Base-by-base conservation (phyloP, 1,140 invertebrate species). In the Rhagoletis pomonella region DNA sequence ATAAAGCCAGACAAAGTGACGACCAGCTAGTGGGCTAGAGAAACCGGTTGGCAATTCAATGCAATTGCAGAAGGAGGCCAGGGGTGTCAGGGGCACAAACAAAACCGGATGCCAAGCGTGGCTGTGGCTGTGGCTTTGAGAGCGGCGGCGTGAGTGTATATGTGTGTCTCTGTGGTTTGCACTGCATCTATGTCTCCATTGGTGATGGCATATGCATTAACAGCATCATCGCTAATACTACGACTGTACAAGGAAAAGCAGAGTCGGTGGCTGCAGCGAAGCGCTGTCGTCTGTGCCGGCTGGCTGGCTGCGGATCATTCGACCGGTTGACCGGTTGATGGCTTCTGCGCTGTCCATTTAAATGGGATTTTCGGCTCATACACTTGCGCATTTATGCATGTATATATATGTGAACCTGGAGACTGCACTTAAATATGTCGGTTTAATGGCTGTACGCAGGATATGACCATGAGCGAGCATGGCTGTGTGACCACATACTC, bases 281-380 rank as follows among this genome's bases (percentile, higher is more conserved):
- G 12, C 39, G 44, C 19, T 55, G 19, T 17, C 19, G n/a, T 42
- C 6, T 0, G 3, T 55, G 73, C 7, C 73, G 55, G 42, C 73
- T 29, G 47, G 14, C 42, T 73, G 69, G 47, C 44, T 29, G 29
- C 29, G 0, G 47, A 50, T 81, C 73, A 58, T 29, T 81, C 47
- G 73, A 81, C 73, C 73, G 73, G 73, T 81, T 81, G 73, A 81
- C 73, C 73, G 73, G 73, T 81, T 81, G 73, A 81, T 81, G 73
- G 73, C 73, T 81, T 19, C 73, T 58, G 73, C 19, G 73, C 73
- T 55, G n/a, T 58, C 73, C 73, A 81, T 81, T 81, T 81, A 58
- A 81, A 81, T 81, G 73, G 73, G 73, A 81, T 81, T 81, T 81
- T 81, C 67, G 5, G 42, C 73, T 19, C 47, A 29, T 10, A 67